Base-by-base conservation (phyloP, 1,140 invertebrate genomes). In the Monochamus saltuarius region DNA sequence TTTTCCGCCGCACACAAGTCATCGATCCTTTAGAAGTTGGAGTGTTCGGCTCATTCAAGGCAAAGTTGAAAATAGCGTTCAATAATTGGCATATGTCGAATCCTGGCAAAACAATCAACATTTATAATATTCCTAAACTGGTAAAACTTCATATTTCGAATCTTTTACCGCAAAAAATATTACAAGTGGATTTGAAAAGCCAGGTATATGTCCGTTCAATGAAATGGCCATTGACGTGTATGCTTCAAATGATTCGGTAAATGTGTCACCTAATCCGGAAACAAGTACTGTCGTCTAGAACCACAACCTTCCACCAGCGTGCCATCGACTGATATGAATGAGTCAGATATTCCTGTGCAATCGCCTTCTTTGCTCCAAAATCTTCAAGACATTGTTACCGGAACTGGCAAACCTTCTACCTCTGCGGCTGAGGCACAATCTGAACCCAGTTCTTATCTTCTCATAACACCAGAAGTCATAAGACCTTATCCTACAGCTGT, bases 41-140 rank as follows among this genome's bases (percentile, higher is more conserved):
- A 34, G 74, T 78, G 36, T 75, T 69, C 57, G 72, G 66, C 0
- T 68, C 70, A 53, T 75, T 79, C 8, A 78, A 78, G 56, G 19
- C n/a, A 8, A 56, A 68, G 45, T 68, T 73, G 35, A 67, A 69
- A 47, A 53, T 46, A 47, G 61, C 70, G n/a, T 59, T 59, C 43
- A 61, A 70, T 56, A 57, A 60, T 54, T 78, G 56, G 57, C 45
- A 61, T 54, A n/a, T 53, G 7, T 36, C 4, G 3, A 60, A 64
- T 49, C 40, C 56, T 3, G 62, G 59, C 3, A 61, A 64, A 59
- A 59, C 62, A 45, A 19, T 74, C 4, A 71, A 35, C n/a, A 75
- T 74, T 47, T 76, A 70, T 46, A 65, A 72, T 55, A 73, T 75
- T 52, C 64, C 68, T 38, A 64, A 73, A 66, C 65, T 74, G 16